Evolutionary conservation across 2,888 invertebrate species (phyloP), one percentile per base, ranked within the genome.

Genomic region (Aporophyla nigra): DNA sequence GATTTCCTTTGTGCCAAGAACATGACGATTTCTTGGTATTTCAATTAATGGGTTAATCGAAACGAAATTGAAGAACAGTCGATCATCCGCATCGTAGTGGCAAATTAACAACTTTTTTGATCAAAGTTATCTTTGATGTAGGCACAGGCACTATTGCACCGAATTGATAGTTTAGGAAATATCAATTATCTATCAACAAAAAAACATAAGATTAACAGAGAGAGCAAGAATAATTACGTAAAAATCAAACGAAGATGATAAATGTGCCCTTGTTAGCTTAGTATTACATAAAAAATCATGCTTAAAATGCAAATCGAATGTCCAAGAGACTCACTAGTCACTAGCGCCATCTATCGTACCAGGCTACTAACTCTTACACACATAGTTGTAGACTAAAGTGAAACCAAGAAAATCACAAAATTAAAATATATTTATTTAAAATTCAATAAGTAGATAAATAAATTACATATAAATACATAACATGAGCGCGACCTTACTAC

Each of bases 281-380:
- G 33, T 33, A 33, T 33, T 2, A 33, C 33, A 33, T 33, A 33
- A 33, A 33, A n/a, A 54, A n/a, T 53, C 24, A 58, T 19, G 0
- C n/a, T n/a, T 2, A 6, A 59, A 66, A 21, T 51, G 9, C 1
- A 66, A 51, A 21, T 51, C 33, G 9, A 51, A 51, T 51, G 16
- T 33, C 16, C n/a, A 51, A 16, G 33, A 9, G 33, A 10, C 67
- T 56, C 33, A 54, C 49, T 49, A 54, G n/a, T 56, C 33, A 54
- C 49, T 49, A 54, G n/a, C 83, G 83, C 77, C 79, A 79, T 79
- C 77, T 82, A 5, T 65, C 19, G 53, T 2, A 24, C 3, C 14
- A 19, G 5, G 33, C 12, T 40, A 51, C 27, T 21, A 63, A 67
- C 27, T 54, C 5, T 14, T 1, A 49, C 5, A n/a, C 1, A 49